These are phyloP conservation scores for Stomatorhinus walkeri DNA, from an alignment of 2,797 vertebrate species.

Conservation along the genomic window DNA sequence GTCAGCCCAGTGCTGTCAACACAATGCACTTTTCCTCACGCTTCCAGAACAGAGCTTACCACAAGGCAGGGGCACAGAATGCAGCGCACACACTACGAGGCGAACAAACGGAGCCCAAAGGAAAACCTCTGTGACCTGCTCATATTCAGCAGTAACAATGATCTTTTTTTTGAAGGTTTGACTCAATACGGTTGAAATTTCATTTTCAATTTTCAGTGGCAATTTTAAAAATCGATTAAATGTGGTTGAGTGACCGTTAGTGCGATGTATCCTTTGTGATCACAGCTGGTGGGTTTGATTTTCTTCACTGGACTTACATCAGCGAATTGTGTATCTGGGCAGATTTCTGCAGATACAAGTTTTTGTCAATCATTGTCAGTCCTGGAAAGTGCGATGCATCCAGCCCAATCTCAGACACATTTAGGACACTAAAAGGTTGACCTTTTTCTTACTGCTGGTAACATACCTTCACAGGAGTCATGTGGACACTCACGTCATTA, in stretches of 20 bases:
- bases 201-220: not conserved
- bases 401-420: slow-evolving; percentile 43
- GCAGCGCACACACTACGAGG: not conserved
- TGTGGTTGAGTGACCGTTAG: not conserved
- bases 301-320: slow-evolving; percentile 39
- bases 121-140: not conserved
- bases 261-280: slow-evolving; percentile 35
- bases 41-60: not conserved
- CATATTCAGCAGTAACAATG: not conserved
- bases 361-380: slow-evolving; percentile 62
- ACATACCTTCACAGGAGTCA: slow-evolving; percentile 33
- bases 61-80: not conserved
- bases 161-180: not conserved
- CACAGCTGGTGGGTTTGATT: slow-evolving; percentile 57
- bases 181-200: not conserved
- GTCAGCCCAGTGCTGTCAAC: slow-evolving; percentile 1
- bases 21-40: not conserved
- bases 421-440: slow-evolving; percentile 38
- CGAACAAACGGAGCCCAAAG: not conserved
- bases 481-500: slow-evolving; percentile 5
- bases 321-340: slow-evolving; percentile 49
- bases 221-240: not conserved
- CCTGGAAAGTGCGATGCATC: slow-evolving; percentile 52
- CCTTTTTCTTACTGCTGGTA: slow-evolving; percentile 43
- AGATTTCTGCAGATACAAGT: slow-evolving; percentile 54